A percentile compares a stretch with the other conserved stretches of the same genome.
Conservation (phyloP, 30 jellyfish, hydroid and myxozoan species). For the Turritopsis dohrnii region DNA sequence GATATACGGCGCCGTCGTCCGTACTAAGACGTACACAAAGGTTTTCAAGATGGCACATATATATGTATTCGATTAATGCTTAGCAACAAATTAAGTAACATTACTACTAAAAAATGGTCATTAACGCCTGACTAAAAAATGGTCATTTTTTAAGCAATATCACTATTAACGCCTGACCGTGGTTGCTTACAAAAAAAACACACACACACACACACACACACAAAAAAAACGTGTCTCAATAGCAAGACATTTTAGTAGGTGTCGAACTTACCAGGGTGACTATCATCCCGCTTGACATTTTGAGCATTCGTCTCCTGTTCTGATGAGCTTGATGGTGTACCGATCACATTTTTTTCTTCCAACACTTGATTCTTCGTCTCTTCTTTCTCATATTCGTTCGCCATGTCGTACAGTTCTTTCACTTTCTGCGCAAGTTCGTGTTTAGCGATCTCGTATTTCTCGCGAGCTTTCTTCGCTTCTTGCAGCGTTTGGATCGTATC, state of each 20-base stretch:
- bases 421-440: constrained; percentile 69
- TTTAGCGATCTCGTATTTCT: constrained; percentile 68
- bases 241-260: background rate
- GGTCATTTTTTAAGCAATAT: too few species aligned
- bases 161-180: too few species aligned
- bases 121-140: too few species aligned
- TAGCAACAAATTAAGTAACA: too few species aligned
- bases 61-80: too few species aligned
- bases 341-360: constrained; percentile 35
- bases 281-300: constrained; percentile 30
- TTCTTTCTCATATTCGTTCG: constrained; percentile 62
- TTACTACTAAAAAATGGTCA: too few species aligned
- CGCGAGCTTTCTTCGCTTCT: constrained; percentile 82
- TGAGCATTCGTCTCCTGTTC: background rate
- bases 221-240: too few species aligned
- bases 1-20: too few species aligned
- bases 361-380: constrained; percentile 30
- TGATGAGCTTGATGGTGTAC: constrained; percentile 30
- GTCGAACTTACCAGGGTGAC: constrained; percentile 47
- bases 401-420: constrained; percentile 68
- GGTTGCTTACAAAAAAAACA: too few species aligned
- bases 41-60: too few species aligned
- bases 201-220: too few species aligned
- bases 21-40: too few species aligned
- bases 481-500: constrained; percentile 51